Evolutionary conservation across 2,797 vertebrate genomes (phyloP).

Genomic region (Acanthurus tractus): DNA sequence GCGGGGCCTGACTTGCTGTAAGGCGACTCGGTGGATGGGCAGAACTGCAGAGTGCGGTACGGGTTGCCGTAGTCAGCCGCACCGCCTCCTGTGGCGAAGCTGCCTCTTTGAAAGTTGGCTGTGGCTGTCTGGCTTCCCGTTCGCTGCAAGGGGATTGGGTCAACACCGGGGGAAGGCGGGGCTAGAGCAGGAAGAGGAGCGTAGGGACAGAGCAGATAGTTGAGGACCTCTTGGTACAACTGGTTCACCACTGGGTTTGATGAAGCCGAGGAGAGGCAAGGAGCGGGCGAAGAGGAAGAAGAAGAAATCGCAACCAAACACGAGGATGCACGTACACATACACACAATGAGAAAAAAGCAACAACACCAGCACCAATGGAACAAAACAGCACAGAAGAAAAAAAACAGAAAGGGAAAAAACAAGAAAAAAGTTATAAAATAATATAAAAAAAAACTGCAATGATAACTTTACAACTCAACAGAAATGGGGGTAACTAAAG

Average conservation of each 20-base stretch:
- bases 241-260: conserved; percentile 93
- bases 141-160: conserved; percentile 99
- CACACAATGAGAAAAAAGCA: conserved; percentile 35
- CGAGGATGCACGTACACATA: conserved; percentile 28
- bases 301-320: conserved; percentile 41
- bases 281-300: background rate
- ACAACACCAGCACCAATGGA: conserved; percentile 47
- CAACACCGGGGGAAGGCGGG: conserved; percentile 98
- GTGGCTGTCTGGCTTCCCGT: conserved; percentile 95
- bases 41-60: conserved; percentile 99
- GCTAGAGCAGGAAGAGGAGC: conserved; percentile 94
- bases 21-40: conserved; percentile 96
- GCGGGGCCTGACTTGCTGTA: conserved; percentile 99
- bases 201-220: conserved; percentile 97
- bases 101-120: conserved; percentile 94
- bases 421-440: conserved; percentile 28
- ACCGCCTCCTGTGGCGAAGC: conserved; percentile 91
- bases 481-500: conserved; percentile 7
- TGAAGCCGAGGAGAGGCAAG: conserved; percentile 71
- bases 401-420: conserved; percentile 43
- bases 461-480: conserved; percentile 18
- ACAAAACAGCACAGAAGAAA: conserved; percentile 38
- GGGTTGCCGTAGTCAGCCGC: conserved; percentile 92
- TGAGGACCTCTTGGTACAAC: conserved; percentile 97
- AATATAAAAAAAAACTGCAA: conserved; percentile 21